phyloP scores from a whole-genome alignment of 23 tunicate genomes.

The Halocynthia aurantium region DNA sequence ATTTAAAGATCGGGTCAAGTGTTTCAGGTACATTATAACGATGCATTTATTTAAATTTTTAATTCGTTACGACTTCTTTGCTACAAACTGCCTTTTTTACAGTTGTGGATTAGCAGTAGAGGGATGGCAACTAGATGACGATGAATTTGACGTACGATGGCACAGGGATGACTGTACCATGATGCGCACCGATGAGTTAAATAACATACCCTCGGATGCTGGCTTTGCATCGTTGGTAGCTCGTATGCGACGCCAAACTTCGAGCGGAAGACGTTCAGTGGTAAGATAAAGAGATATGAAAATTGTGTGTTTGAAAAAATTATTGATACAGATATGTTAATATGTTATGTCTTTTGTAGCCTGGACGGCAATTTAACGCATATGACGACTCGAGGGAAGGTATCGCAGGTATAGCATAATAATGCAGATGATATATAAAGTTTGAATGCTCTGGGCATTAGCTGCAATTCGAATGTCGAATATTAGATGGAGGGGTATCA shows the following conservation, averaged over 20 bases:
- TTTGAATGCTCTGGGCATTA: too few species aligned
- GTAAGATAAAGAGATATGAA: too few species aligned
- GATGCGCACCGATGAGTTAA: neutral
- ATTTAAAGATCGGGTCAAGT: conserved; percentile 32
- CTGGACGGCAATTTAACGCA: neutral
- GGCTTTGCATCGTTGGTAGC: neutral
- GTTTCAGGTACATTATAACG: conserved; percentile 13
- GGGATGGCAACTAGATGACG: conserved; percentile 27
- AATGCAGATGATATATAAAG: too few species aligned
- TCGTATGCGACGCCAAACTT: neutral
- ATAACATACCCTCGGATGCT: neutral
- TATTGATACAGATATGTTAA: too few species aligned
- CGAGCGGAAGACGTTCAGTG: too few species aligned
- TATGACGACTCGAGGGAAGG: too few species aligned
- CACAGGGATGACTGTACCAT: conserved; percentile 22
- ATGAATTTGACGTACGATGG: conserved; percentile 18
- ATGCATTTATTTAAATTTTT: neutral
- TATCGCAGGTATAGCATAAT: too few species aligned
- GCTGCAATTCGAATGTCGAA: too few species aligned
- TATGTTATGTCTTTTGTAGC: neutral
- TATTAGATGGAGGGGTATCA: too few species aligned
- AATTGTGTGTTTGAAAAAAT: too few species aligned
- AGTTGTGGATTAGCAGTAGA: conserved; percentile 66
- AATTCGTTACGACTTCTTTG: neutral
- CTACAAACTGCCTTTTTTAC: neutral